phyloP scores from a whole-genome alignment of 2,888 invertebrate species.

The Latheticus oryzae region DNA sequence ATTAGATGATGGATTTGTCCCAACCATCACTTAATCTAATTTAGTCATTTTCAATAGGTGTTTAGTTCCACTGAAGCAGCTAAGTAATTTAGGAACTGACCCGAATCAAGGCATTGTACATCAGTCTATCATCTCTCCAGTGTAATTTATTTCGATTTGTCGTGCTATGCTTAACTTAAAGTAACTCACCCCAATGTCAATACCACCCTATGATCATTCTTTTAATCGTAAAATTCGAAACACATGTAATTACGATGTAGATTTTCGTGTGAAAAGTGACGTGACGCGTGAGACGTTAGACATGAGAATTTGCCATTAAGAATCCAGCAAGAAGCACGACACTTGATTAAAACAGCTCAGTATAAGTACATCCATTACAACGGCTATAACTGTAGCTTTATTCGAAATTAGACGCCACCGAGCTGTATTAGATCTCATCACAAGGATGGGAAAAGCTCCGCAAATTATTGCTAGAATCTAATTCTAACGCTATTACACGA shows the following conservation, averaged over 20 bases:
- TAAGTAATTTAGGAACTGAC: too few species aligned
- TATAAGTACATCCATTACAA: slow-evolving; percentile 59
- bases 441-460: slow-evolving; percentile 42
- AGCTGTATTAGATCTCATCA: slow-evolving; percentile 53
- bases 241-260: slow-evolving; percentile 41
- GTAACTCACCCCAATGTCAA: too few species aligned
- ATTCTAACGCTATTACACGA: slow-evolving; percentile 39
- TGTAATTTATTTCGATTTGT: too few species aligned
- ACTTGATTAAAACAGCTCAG: slow-evolving; percentile 60
- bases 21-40: too few species aligned
- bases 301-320: slow-evolving; percentile 61
- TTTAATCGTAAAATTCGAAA: slow-evolving; percentile 35
- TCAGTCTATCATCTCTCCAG: too few species aligned
- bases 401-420: slow-evolving; percentile 57
- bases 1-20: too few species aligned
- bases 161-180: too few species aligned
- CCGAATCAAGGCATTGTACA: too few species aligned
- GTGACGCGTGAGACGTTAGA: slow-evolving; percentile 47
- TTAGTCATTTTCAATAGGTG: too few species aligned
- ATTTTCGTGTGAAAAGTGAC: slow-evolving; percentile 43
- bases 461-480: slow-evolving; percentile 44
- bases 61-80: too few species aligned
- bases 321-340: slow-evolving; percentile 57
- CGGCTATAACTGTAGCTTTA: slow-evolving; percentile 57
- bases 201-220: too few species aligned